These are phyloP conservation scores for Lepilemur ruficaudatus DNA, from an alignment of 2,797 vertebrate genomes.

Conservation along the genomic window DNA sequence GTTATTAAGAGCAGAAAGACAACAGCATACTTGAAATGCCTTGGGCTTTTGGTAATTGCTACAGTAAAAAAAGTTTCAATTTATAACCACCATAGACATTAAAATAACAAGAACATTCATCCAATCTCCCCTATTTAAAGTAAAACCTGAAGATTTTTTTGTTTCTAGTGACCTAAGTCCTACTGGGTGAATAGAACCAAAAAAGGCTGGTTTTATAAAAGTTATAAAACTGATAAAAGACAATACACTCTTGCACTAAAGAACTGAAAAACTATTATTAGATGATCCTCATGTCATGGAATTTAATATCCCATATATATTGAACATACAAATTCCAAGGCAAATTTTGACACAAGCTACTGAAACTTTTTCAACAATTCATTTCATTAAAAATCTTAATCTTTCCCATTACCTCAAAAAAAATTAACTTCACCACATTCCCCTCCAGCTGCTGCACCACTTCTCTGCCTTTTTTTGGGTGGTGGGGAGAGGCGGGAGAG, in stretches of 20 bases:
- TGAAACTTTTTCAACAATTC: not conserved
- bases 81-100: not conserved
- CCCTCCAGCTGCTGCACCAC: not conserved
- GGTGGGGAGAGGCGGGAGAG: too few relatives aligned
- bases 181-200: not conserved
- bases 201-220: not conserved
- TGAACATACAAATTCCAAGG: not conserved
- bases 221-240: not conserved
- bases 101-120: not conserved
- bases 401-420: not conserved
- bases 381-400: not conserved
- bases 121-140: not conserved
- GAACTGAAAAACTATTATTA: not conserved
- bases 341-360: not conserved
- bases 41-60: not conserved
- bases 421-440: not conserved
- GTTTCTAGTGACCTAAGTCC: not conserved
- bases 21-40: not conserved
- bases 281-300: not conserved
- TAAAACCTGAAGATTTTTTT: not conserved
- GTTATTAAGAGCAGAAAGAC: not conserved
- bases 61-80: not conserved
- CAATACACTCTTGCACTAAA: too few relatives aligned
- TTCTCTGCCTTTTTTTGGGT: too few relatives aligned
- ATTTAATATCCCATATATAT: not conserved